Base-by-base conservation (phyloP, 1,140 invertebrate species). In the Lepidurus packardi region DNA sequence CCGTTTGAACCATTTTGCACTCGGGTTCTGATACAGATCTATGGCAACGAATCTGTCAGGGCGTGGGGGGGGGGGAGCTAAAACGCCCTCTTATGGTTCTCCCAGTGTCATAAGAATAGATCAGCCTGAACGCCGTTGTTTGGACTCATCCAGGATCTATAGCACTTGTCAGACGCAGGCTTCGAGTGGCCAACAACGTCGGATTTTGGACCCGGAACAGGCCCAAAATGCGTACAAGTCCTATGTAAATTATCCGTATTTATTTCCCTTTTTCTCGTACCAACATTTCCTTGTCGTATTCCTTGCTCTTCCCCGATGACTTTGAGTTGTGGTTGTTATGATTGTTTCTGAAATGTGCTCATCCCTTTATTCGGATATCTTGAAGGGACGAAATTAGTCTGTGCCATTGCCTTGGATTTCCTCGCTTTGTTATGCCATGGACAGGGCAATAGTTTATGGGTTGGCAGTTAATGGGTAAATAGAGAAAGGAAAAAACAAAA, bases 311-410 rank as follows among this genome's bases (percentile, higher is more conserved):
- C 34, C 2, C 34, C 34, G 34, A 34, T 34, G 34, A 34, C 34
- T 34, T 65, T 16, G 53, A 47, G 53, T 65, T 1, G 53, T 7
- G 0, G 53, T 65, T 21, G 16, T 9, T 65, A 65, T 16, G 53
- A 16, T 65, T 65, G 53, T 65, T 65, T 16, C 9, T 65, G 53
- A 65, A 65, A 65, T 65, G 21, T 65, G 53, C 53, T 13, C 6
- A 65, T 65, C 53, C 7, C 21, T 65, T 21, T 65, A n/a, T 65
- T 65, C 53, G 53, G 53, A 65, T 65, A 16, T 34, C 34, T 13
- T 65, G 53, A 65, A 65, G 53, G 53, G 53, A 34, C 13, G 53
- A 65, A 65, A 65, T 65, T 65, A 65, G 16, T 65, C 53, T 65
- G 21, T 65, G 53, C 53, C 53, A 65, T 3, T 65, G 16, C 53